Conservation (phyloP, 2,113 vertebrate genomes). For the Mystacornis crossleyi region DNA sequence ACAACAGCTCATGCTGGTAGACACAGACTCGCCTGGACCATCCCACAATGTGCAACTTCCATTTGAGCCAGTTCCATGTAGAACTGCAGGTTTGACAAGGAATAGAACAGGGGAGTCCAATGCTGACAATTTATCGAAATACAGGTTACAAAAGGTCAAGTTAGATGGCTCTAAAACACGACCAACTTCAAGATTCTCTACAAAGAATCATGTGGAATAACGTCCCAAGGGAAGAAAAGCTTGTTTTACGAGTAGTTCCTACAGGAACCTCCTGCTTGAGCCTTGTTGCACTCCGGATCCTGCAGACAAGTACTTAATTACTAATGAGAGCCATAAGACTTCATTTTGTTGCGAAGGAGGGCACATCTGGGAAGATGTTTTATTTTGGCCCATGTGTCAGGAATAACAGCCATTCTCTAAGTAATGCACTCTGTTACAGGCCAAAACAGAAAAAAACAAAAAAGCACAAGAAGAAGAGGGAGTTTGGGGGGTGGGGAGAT, state of each 20-base stretch:
- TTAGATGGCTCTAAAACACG: accelerated
- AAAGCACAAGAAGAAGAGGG: background rate
- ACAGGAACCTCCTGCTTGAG: background rate
- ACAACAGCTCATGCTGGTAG: background rate
- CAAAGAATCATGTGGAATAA: background rate
- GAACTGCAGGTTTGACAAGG: background rate
- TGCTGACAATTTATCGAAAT: background rate
- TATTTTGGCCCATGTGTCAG: accelerated
- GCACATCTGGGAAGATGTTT: background rate
- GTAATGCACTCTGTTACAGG: background rate
- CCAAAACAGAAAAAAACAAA: background rate
- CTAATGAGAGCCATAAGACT: background rate
- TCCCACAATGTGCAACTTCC: background rate
- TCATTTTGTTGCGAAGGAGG: background rate
- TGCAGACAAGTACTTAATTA: background rate
- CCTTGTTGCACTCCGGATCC: background rate
- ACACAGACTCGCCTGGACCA: background rate
- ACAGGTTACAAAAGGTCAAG: background rate
- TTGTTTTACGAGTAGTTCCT: background rate
- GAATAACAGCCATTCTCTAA: background rate
- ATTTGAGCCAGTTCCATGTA: background rate
- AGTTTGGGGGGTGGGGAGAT: accelerated
- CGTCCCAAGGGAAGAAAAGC: background rate
- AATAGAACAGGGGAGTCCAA: background rate
- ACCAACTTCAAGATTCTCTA: background rate